Evolutionary conservation across 2,797 vertebrate genomes (phyloP).

Genomic region (Eulemur mongoz): DNA sequence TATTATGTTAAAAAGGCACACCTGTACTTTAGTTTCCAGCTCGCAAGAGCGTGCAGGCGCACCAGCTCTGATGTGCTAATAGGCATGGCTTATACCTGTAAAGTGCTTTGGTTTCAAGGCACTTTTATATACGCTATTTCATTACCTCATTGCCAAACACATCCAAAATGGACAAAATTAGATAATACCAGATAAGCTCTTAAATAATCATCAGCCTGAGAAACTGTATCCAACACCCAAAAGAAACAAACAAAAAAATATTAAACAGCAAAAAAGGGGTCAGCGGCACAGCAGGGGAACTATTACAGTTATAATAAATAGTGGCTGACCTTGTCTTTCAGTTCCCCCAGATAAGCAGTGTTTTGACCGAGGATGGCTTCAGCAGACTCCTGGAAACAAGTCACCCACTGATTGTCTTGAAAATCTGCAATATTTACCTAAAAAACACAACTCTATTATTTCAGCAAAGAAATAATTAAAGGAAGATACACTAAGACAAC

Average conservation of each 20-base stretch:
- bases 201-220: background rate
- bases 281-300: background rate
- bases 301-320: background rate
- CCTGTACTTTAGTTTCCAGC: background rate
- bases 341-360: slow-evolving; percentile 93
- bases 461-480: slow-evolving; percentile 51
- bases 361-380: slow-evolving; percentile 96
- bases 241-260: background rate
- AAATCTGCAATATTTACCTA: slow-evolving; percentile 96
- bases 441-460: slow-evolving; percentile 57
- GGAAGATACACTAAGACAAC: background rate
- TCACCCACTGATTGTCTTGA: slow-evolving; percentile 97
- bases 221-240: background rate
- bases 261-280: background rate
- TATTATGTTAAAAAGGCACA: background rate
- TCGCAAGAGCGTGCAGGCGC: background rate
- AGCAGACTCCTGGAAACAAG: slow-evolving; percentile 96
- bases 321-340: slow-evolving; percentile 93
- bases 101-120: background rate
- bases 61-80: background rate
- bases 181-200: background rate
- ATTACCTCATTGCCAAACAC: background rate
- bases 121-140: background rate
- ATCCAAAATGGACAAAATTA: background rate
- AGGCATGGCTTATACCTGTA: background rate